Base-by-base conservation (phyloP, 2,797 vertebrate genomes). In the Manis javanica region DNA sequence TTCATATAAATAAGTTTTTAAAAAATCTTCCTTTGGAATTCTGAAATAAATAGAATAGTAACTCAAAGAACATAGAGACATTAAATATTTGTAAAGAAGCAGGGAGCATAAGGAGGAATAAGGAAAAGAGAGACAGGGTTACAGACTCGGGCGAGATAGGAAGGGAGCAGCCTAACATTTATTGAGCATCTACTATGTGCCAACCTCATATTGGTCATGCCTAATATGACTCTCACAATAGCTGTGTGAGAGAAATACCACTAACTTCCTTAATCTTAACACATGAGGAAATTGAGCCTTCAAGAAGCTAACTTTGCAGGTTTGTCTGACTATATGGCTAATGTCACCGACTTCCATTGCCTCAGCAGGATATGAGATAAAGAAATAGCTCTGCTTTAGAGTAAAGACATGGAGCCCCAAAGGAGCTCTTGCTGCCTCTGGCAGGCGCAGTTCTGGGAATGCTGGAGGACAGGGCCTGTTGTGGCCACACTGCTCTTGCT, bases 1-100 rank as follows among this genome's bases (percentile, higher is more conserved):
- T 87, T 95, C 63, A 66, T 69, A 89, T 51, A 95, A 93, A 91
- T 78, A 68, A 59, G 15, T 57, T 87, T 94, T 87, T 21, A 12
- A 16, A 19, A 34, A 66, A 74, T 68, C 53, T 93, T 85, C 46
- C 87, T 93, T 93, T 91, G 87, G 63, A 94, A 86, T 91, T 96
- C 96, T 93, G 59, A 94, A 96, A 63, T 94, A 91, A 93, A 95
- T 63, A 89, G 63, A 86, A 88, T 90, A 91, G n/a, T 81, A 96
- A 82, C 46, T 90, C 69, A 93, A 90, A 96, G 77, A 55, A 71
- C 23, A 63, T 59, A 81, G 59, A 81, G 39, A 59, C 29, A 87
- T 68, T 95, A 78, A 74, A 88, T 97, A 77, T 91, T 90, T 90
- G 42, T 96, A 79, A 95, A 71, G 42, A 87, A 51, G 85, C 57